Evolutionary conservation across 2,113 vertebrate species (phyloP), one percentile per base, ranked within the genome.

Genomic region (Elephantulus edwardii): DNA sequence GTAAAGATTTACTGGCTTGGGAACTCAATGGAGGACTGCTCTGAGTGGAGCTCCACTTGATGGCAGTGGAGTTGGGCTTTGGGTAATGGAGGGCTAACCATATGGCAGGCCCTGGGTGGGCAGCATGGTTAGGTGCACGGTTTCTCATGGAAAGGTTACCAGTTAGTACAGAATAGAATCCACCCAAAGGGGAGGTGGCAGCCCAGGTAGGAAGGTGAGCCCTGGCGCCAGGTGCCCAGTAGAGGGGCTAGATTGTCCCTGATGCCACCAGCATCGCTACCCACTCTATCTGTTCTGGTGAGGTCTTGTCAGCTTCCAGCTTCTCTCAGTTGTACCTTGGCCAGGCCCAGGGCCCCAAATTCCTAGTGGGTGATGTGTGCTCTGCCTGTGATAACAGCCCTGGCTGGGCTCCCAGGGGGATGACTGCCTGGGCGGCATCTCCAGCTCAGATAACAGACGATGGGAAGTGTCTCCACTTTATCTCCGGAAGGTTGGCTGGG

Each of bases 321-420:
- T 94, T 88, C 93, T 88, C 80, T 70, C 48, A 64, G 3, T 5
- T 22, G 2, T 9, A 58, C 50, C 75, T 84, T 8, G 12, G 81
- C 89, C 52, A 14, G 64, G 52, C 64, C 16, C 46, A 0, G 28
- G 56, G 90, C 91, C 74, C 64, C 90, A 86, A 4, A 96, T 96
- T 96, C 95, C 85, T 96, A 79, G 83, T 26, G 93, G 75, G 90
- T 93, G 95, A 96, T 92, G 70, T 30, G 64, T 17, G 0, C 38
- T 66, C 22, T 62, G 26, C 16, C 75, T 88, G 56, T 0, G 90
- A 92, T 95, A 93, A 83, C 35, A 44, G 93, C 28, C 62, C 46
- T 93, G 86, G 91, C 90, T 6, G 38, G 38, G 64, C 83, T 93
- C 89, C 40, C 40, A 12, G 10, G 38, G 66, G 79, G 70, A 44